Evolutionary conservation across 2,888 invertebrate genomes (phyloP).

Genomic region (Sycophila texana): DNA sequence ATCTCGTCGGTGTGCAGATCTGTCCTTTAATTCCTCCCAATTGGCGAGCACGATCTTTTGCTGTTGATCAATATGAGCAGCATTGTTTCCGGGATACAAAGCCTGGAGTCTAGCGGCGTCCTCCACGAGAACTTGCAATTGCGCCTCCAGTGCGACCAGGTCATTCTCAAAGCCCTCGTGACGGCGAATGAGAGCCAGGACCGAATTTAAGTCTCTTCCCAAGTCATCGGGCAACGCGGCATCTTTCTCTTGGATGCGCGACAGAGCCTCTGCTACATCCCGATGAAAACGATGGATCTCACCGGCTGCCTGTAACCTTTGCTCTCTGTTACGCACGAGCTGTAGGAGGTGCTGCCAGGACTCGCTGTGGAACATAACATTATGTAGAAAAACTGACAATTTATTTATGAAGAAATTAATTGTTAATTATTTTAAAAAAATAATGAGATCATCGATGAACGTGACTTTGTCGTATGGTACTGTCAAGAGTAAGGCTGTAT

Average conservation of each 20-base stretch:
- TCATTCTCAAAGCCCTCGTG: conserved; percentile 97
- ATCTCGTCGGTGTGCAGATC: conserved; percentile 87
- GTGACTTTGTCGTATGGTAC: too few species aligned
- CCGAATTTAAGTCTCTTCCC: conserved; percentile 90
- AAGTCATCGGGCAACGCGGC: conserved; percentile 89
- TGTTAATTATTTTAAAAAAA: too few species aligned
- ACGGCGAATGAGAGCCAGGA: conserved; percentile 86
- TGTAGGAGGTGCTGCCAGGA: conserved; percentile 93
- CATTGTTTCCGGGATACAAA: conserved; percentile 94
- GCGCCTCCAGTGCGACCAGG: conserved; percentile 92
- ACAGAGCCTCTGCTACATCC: conserved; percentile 93
- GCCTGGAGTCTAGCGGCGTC: conserved; percentile 92
- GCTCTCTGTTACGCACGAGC: conserved; percentile 90
- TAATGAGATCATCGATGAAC: too few species aligned
- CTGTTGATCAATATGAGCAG: conserved; percentile 90
- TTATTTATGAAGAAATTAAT: neutral
- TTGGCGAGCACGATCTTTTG: conserved; percentile 90
- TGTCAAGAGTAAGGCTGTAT: conserved; percentile 33
- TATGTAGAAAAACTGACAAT: too few species aligned
- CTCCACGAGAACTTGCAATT: conserved; percentile 92
- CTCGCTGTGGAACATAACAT: conserved; percentile 76
- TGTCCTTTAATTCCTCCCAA: conserved; percentile 91
- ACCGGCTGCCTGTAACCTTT: conserved; percentile 93
- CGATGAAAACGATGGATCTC: conserved; percentile 98
- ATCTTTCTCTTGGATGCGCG: conserved; percentile 92